These are phyloP conservation scores for Tapirus indicus DNA, from an alignment of 2,797 vertebrate genomes.

Conservation along the genomic window DNA sequence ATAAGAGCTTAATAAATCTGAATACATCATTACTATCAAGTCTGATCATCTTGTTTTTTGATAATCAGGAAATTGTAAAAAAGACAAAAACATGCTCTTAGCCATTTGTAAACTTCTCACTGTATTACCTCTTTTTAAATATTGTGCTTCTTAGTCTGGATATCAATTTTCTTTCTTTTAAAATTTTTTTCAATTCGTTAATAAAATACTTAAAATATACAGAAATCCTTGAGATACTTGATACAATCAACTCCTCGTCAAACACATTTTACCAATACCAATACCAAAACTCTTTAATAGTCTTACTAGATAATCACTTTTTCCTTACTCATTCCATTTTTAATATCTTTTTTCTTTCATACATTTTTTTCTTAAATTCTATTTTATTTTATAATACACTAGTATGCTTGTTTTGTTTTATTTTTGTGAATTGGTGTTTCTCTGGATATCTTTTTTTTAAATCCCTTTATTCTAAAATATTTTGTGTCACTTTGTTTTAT, in stretches of 20 bases:
- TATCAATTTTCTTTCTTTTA: background rate
- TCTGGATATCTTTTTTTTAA: background rate
- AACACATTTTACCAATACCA: slow-evolving; percentile 15
- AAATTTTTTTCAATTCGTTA: slow-evolving; percentile 6
- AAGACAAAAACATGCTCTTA: background rate
- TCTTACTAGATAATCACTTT: background rate
- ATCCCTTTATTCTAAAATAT: slow-evolving; percentile 26
- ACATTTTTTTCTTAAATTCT: slow-evolving; percentile 34
- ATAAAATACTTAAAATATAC: slow-evolving; percentile 15
- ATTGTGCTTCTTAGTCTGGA: background rate
- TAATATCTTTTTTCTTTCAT: background rate
- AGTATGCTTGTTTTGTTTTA: background rate
- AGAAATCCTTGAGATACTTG: slow-evolving; percentile 10
- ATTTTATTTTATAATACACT: slow-evolving; percentile 12
- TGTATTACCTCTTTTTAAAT: background rate
- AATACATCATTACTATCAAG: background rate
- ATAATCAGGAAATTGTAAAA: slow-evolving; percentile 20
- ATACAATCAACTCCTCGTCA: background rate
- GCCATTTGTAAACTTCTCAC: background rate
- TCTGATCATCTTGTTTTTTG: background rate
- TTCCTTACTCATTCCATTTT: background rate
- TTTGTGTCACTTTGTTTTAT: slow-evolving; percentile 4
- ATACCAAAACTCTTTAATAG: background rate
- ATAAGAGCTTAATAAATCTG: slow-evolving; percentile 30
- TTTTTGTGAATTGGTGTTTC: background rate